Conservation (phyloP, 2,797 vertebrate genomes). For the Gastrophryne carolinensis region DNA sequence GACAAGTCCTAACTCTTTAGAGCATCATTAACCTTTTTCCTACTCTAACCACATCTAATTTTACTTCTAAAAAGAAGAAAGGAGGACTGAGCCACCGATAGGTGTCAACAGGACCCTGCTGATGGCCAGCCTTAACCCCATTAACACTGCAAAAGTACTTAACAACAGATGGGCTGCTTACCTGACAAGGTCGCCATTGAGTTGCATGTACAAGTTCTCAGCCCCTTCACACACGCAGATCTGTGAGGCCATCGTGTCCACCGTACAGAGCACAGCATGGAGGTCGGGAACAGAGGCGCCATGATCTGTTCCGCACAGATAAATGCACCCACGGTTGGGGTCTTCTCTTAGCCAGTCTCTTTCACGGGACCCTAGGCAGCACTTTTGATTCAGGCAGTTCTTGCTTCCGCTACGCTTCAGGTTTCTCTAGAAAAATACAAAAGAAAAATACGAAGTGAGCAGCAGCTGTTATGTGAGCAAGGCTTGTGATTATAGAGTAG, state of each 20-base stretch:
- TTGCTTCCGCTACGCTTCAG: slow-evolving; percentile 87
- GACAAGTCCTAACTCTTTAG: too few relatives aligned
- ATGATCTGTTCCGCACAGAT: slow-evolving; percentile 71
- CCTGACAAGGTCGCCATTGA: slow-evolving; percentile 93
- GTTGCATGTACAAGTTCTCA: slow-evolving; percentile 83
- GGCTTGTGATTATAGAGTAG: neutral
- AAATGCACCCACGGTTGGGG: slow-evolving; percentile 84
- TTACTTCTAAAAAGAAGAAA: too few relatives aligned
- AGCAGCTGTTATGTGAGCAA: neutral
- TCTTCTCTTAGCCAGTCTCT: slow-evolving; percentile 89
- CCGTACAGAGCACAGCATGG: slow-evolving; percentile 88
- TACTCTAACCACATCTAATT: too few relatives aligned
- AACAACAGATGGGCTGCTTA: slow-evolving; percentile 57
- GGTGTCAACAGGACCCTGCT: too few relatives aligned
- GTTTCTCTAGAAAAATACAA: slow-evolving; percentile 77
- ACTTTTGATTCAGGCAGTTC: slow-evolving; percentile 81
- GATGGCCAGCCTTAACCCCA: too few relatives aligned
- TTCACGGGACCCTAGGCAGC: slow-evolving; percentile 87
- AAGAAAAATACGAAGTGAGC: neutral
- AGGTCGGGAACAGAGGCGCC: slow-evolving; percentile 69
- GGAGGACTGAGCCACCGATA: too few relatives aligned
- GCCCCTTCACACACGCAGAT: slow-evolving; percentile 81
- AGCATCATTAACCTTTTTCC: too few relatives aligned
- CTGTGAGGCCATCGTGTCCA: slow-evolving; percentile 82
- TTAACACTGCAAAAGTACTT: neutral